Conservation (phyloP, 2,113 vertebrate species). For the Sturnira hondurensis region DNA sequence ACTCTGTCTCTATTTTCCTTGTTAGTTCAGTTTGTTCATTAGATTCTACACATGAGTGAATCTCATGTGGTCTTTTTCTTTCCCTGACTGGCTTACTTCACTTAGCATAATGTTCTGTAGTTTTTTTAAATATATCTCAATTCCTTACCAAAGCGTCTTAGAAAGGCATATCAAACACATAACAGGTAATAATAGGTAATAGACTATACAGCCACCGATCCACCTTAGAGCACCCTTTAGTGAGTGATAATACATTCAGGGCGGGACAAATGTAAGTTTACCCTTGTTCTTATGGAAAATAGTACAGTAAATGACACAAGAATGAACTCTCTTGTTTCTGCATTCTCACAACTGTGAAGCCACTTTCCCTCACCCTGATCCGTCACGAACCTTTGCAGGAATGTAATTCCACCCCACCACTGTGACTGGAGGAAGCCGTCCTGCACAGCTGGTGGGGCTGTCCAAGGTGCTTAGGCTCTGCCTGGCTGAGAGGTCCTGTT, state of each 20-base stretch:
- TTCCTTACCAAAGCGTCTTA: background rate
- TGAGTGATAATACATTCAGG: background rate
- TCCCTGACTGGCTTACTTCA: too few species aligned
- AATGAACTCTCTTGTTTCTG: too few species aligned
- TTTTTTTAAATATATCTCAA: background rate
- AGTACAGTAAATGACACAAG: too few species aligned
- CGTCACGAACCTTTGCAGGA: background rate
- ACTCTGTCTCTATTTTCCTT: background rate
- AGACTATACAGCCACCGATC: background rate
- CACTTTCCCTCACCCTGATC: background rate
- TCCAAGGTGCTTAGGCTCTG: background rate
- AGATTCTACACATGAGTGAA: background rate
- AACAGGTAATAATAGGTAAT: background rate
- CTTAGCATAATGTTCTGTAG: background rate
- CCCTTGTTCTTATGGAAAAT: too few species aligned
- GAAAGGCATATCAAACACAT: background rate
- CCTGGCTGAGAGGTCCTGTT: background rate
- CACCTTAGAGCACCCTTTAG: background rate
- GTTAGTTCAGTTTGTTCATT: background rate
- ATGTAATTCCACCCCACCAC: rapidly evolving
- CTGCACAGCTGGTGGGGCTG: background rate
- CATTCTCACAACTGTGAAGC: too few species aligned
- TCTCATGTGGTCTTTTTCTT: too few species aligned
- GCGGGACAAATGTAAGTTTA: too few species aligned
- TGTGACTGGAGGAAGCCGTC: too few species aligned